These are phyloP conservation scores for Pempheris klunzingeri DNA, from an alignment of 2,797 vertebrate genomes.

Conservation along the genomic window DNA sequence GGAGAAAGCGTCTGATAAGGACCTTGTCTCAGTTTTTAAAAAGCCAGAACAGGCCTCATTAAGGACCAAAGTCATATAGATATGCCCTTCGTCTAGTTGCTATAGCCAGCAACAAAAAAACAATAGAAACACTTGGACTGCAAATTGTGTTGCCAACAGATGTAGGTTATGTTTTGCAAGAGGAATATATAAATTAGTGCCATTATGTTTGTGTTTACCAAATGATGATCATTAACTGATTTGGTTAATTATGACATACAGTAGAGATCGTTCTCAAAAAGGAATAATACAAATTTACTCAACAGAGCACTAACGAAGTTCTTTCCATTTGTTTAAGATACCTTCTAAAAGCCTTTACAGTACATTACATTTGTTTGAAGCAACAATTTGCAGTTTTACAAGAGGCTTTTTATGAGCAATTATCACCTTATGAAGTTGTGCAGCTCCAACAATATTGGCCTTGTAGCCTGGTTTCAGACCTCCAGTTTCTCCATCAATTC, in stretches of 20 bases:
- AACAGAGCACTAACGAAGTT: not conserved
- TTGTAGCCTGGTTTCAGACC: too few relatives aligned
- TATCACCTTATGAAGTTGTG: conserved; percentile 14
- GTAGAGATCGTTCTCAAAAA: not conserved
- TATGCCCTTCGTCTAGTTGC: conserved; percentile 66
- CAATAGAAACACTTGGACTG: conserved; percentile 21
- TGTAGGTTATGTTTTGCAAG: not conserved
- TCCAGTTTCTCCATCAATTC: too few relatives aligned
- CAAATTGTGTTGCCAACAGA: conserved; percentile 2
- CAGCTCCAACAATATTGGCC: not conserved
- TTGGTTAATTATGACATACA: conserved; percentile 20
- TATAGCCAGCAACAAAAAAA: conserved; percentile 39
- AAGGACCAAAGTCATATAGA: conserved; percentile 76
- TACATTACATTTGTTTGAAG: not conserved
- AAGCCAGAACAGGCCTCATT: conserved; percentile 79
- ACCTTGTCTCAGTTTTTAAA: conserved; percentile 77
- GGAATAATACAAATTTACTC: conserved; percentile 2
- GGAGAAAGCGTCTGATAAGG: conserved; percentile 78
- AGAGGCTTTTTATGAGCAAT: conserved; percentile 1
- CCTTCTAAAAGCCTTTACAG: not conserved
- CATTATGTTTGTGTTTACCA: not conserved
- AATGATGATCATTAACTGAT: conserved; percentile 7
- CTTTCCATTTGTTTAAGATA: not conserved
- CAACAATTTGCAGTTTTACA: not conserved
- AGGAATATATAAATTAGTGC: conserved; percentile 13